Percentiles rank a stretch among this genome's conserved stretches.
Conservation (phyloP, 2,888 invertebrate species). For the Eulithis prunata region DNA sequence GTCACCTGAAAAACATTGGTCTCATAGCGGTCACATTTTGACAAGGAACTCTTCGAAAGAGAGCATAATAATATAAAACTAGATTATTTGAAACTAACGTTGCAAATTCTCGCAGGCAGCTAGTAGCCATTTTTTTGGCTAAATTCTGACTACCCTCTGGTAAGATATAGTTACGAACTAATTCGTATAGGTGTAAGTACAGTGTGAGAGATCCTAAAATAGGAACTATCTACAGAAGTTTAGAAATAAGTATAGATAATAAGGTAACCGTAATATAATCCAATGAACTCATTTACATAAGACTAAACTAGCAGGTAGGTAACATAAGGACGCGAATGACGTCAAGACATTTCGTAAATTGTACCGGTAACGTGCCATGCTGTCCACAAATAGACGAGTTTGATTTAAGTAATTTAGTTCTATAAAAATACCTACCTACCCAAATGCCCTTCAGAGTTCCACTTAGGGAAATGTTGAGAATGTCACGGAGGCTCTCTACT, state of each 20-base stretch:
- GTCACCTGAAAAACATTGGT: too few species aligned
- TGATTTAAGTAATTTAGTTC: conserved; percentile 33
- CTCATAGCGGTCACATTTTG: too few species aligned
- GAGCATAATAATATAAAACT: too few species aligned
- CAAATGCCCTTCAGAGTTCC: conserved; percentile 18
- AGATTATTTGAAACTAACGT: too few species aligned
- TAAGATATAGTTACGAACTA: too few species aligned
- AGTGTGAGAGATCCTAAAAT: too few species aligned
- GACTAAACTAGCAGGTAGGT: conserved; percentile 29
- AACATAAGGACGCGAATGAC: conserved; percentile 42
- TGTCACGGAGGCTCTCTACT: conserved; percentile 14
- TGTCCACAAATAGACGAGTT: conserved; percentile 37
- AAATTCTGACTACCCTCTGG: too few species aligned
- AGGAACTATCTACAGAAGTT: too few species aligned
- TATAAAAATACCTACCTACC: conserved; percentile 16
- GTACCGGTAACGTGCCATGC: conserved; percentile 35
- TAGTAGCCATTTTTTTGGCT: too few species aligned
- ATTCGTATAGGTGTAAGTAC: too few species aligned
- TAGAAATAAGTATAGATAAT: background rate
- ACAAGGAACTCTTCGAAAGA: too few species aligned
- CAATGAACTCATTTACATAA: conserved; percentile 33
- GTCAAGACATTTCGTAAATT: conserved; percentile 43
- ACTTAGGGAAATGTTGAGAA: conserved; percentile 14
- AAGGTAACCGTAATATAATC: conserved; percentile 35
- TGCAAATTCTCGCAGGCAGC: too few species aligned